Evolutionary conservation across 2,888 invertebrate species (phyloP).

Genomic region (Dugesia japonica): DNA sequence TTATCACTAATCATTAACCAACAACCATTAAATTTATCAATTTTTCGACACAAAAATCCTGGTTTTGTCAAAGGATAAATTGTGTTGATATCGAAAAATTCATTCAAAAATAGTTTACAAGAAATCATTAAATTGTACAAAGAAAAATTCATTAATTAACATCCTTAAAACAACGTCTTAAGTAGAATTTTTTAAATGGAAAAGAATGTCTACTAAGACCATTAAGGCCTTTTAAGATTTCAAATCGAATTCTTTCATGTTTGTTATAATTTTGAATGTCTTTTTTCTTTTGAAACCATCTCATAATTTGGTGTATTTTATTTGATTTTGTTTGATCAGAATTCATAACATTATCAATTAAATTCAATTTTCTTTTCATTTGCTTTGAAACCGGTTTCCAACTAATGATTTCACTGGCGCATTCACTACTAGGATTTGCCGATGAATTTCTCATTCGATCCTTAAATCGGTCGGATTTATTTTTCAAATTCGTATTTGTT

Average conservation of each 20-base stretch:
- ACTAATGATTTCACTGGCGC: not conserved
- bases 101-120: no score
- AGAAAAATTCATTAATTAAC: not conserved
- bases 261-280: not conserved
- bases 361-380: not conserved
- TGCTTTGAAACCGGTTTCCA: not conserved
- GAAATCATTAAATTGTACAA: no score
- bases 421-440: not conserved
- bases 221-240: not conserved
- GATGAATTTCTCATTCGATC: not conserved
- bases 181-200: not conserved
- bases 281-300: not conserved
- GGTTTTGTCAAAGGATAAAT: no score
- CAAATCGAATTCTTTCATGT: not conserved
- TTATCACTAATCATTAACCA: no score
- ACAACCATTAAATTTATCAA: no score
- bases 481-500: not conserved
- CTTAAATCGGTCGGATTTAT: not conserved
- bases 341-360: not conserved
- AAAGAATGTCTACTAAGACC: not conserved
- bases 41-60: no score
- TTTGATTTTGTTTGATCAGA: not conserved
- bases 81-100: no score
- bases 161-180: slow-evolving; percentile 6
- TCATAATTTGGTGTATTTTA: not conserved